Conservation (phyloP, 2,113 vertebrate species). For the Odontophorus gujanensis region DNA sequence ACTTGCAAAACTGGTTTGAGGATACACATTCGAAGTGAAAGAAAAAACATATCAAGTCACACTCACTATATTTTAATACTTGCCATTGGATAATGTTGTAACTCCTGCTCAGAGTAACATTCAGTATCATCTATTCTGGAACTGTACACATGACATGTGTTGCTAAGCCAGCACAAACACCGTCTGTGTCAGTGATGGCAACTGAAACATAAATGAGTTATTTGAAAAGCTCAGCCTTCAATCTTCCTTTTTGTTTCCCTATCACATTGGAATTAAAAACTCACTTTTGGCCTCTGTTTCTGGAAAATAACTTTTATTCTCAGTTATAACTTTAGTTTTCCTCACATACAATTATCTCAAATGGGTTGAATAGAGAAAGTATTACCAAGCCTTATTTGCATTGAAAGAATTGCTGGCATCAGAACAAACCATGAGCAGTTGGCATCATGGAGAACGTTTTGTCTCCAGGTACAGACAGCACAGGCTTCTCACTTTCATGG, state of each 20-base stretch:
- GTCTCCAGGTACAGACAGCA: neutral
- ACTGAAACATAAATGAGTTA: neutral
- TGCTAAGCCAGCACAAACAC: neutral
- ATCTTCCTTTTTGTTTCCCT: constrained; percentile 22
- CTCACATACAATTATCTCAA: neutral
- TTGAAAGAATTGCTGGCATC: neutral
- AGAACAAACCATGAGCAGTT: neutral
- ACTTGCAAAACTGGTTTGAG: neutral
- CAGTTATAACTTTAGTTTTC: neutral
- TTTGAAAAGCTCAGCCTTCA: neutral
- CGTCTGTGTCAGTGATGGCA: neutral
- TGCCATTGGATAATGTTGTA: neutral
- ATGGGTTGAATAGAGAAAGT: neutral
- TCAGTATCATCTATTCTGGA: neutral
- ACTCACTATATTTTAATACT: neutral
- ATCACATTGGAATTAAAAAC: neutral
- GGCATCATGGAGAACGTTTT: neutral
- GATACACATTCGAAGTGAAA: neutral
- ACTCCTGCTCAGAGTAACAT: neutral
- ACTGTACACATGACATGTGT: neutral
- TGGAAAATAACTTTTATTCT: neutral
- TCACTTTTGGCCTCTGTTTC: neutral
- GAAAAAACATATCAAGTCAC: neutral
- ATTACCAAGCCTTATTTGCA: neutral
- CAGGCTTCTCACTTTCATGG: neutral